Conservation (phyloP, 2,797 vertebrate genomes). For the Moxostoma hubbsi region DNA sequence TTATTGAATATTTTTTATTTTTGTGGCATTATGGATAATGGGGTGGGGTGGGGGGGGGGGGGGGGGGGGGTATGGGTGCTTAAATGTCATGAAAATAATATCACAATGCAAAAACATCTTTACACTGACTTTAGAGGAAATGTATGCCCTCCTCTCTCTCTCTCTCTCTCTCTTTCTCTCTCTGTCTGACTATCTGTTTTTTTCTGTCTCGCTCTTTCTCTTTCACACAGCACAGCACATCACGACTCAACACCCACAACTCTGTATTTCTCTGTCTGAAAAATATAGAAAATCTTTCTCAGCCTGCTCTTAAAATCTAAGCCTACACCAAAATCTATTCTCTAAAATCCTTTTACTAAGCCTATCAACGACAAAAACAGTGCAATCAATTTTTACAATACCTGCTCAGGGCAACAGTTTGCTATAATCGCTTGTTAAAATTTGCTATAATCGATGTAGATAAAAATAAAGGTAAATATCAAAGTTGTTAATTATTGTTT, state of each 20-base stretch:
- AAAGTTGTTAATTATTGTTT: too few relatives aligned
- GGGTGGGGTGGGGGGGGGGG: too few relatives aligned
- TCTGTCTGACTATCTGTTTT: conserved; percentile 10
- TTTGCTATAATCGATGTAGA: too few relatives aligned
- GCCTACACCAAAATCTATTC: conserved; percentile 61
- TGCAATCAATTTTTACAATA: too few relatives aligned
- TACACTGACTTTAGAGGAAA: conserved; percentile 7
- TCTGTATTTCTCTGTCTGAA: conserved; percentile 54
- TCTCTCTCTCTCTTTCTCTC: conserved; percentile 11
- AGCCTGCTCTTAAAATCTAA: conserved; percentile 48
- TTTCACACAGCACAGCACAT: conserved; percentile 39
- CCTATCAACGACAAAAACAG: conserved; percentile 9
- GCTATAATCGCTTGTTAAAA: too few relatives aligned
- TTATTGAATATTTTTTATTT: too few relatives aligned
- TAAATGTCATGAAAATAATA: too few relatives aligned
- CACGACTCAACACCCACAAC: conserved; percentile 62
- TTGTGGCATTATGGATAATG: too few relatives aligned
- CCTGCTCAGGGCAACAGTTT: too few relatives aligned
- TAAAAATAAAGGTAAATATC: too few relatives aligned
- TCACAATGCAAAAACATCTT: too few relatives aligned
- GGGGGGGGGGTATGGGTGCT: too few relatives aligned
- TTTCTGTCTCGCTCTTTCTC: conserved; percentile 16
- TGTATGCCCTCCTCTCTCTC: conserved; percentile 5
- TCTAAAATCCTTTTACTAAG: conserved; percentile 48
- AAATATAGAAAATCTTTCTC: conserved; percentile 40